Conservation (phyloP, 2,797 vertebrate species). For the Rachycentron canadum region DNA sequence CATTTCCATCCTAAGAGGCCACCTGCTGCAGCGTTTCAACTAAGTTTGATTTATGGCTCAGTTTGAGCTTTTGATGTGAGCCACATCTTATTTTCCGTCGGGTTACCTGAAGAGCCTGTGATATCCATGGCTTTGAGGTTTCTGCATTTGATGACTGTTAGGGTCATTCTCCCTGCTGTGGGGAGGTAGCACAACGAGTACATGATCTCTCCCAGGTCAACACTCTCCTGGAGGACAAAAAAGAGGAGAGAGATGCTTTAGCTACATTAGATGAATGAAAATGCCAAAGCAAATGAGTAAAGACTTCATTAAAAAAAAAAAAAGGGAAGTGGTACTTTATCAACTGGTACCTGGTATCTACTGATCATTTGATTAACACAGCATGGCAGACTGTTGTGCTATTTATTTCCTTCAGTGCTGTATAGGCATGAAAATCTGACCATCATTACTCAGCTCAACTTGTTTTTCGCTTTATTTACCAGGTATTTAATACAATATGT, state of each 20-base stretch:
- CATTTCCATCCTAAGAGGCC: conserved; percentile 34
- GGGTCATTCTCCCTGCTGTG: conserved; percentile 96
- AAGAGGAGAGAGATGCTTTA: conserved; percentile 4
- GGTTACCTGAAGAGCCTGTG: conserved; percentile 95
- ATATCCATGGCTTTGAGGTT: conserved; percentile 99
- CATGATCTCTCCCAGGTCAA: conserved; percentile 99
- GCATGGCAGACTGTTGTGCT: not conserved
- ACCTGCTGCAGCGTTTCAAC: conserved; percentile 25
- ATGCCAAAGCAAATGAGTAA: not conserved
- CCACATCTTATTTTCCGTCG: conserved; percentile 26
- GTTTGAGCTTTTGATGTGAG: conserved; percentile 56
- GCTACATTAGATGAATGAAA: conserved; percentile 9
- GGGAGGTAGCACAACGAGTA: conserved; percentile 99
- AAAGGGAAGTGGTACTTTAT: not conserved
- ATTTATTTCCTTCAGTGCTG: not conserved
- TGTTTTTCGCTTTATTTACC: not conserved
- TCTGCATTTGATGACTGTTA: conserved; percentile 98
- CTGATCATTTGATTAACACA: not conserved
- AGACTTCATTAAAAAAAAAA: conserved; percentile 5
- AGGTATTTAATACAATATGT: not conserved
- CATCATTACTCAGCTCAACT: not conserved
- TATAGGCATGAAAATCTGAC: not conserved
- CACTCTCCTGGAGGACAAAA: conserved; percentile 89
- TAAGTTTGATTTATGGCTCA: conserved; percentile 38
- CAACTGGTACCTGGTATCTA: too few species aligned